phyloP scores from a whole-genome alignment of 2,888 invertebrate species.

The Drosophila ustulata region DNA sequence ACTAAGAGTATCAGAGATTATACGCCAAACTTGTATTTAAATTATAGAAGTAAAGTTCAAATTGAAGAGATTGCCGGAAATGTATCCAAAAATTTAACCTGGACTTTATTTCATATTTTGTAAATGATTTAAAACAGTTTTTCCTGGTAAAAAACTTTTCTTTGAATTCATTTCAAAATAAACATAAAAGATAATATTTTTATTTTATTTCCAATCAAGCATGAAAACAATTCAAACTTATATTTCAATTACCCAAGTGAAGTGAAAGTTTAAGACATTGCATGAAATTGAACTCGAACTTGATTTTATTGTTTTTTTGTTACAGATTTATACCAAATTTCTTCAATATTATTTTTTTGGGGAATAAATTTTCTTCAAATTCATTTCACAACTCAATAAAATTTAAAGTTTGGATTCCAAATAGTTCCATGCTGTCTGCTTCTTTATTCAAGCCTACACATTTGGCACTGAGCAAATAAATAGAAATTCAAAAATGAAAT shows the following conservation, averaged over 20 bases:
- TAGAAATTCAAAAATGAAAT: conserved; percentile 45
- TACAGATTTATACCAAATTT: not conserved
- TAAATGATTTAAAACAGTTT: too few species aligned
- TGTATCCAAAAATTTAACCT: too few species aligned
- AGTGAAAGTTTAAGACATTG: not conserved
- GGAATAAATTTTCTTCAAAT: conserved; percentile 13
- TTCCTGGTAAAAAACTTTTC: too few species aligned
- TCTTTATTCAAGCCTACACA: conserved; percentile 6
- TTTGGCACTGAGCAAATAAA: conserved; percentile 13
- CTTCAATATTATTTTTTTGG: not conserved
- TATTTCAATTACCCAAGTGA: too few species aligned
- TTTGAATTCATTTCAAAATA: too few species aligned
- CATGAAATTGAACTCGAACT: not conserved
- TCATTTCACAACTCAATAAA: conserved; percentile 12
- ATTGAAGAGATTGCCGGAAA: too few species aligned
- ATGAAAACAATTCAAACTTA: too few species aligned
- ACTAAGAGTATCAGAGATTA: not conserved
- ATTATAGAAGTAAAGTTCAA: not conserved
- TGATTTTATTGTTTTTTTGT: not conserved
- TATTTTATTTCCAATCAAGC: too few species aligned
- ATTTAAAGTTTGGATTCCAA: conserved; percentile 24
- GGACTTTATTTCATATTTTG: too few species aligned
- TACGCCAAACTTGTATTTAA: not conserved
- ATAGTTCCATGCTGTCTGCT: conserved; percentile 14
- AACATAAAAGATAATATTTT: too few species aligned